Percentiles rank a stretch among this genome's conserved stretches.
These are phyloP conservation scores for Exocentrus adspersus DNA, from an alignment of 2,888 invertebrate genomes.

Conservation along the genomic window DNA sequence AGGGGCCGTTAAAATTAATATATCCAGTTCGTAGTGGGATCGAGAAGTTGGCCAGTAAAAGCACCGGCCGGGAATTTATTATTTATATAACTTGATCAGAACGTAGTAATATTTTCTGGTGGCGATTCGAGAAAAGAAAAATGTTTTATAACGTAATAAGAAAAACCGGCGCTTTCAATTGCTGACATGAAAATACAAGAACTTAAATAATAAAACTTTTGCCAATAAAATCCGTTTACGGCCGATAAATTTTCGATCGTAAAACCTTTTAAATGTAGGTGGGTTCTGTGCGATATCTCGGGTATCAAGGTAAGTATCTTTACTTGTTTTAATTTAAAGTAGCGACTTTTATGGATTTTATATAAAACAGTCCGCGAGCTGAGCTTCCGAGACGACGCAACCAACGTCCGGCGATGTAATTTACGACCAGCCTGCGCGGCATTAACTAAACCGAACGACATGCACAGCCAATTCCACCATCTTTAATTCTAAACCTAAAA, in stretches of 20 bases:
- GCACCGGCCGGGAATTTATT: conserved; percentile 55
- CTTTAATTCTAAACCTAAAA: not conserved
- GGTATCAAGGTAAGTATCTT: conserved; percentile 57
- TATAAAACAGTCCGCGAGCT: conserved; percentile 42
- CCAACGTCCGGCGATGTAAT: too few species aligned
- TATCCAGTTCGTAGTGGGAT: conserved; percentile 38
- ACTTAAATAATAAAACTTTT: conserved; percentile 64
- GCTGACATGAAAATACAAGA: conserved; percentile 64
- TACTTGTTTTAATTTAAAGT: conserved; percentile 53
- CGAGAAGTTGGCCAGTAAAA: conserved; percentile 49
- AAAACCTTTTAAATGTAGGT: conserved; percentile 59
- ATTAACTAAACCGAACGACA: too few species aligned
- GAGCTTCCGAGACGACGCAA: conserved; percentile 2
- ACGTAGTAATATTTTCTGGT: conserved; percentile 54
- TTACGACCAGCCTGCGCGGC: too few species aligned
- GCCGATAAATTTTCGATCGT: conserved; percentile 62
- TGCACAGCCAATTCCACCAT: too few species aligned
- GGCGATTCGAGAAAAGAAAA: conserved; percentile 57
- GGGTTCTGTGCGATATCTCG: conserved; percentile 55
- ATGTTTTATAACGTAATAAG: conserved; percentile 61
- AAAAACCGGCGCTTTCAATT: conserved; percentile 62
- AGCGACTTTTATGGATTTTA: conserved; percentile 48
- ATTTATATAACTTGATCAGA: conserved; percentile 59
- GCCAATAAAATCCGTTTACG: conserved; percentile 64
- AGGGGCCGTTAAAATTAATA: conserved; percentile 46